Evolutionary conservation across 2,797 vertebrate genomes (phyloP), one percentile per base, ranked within the genome.

Genomic region (Amniataba percoides): DNA sequence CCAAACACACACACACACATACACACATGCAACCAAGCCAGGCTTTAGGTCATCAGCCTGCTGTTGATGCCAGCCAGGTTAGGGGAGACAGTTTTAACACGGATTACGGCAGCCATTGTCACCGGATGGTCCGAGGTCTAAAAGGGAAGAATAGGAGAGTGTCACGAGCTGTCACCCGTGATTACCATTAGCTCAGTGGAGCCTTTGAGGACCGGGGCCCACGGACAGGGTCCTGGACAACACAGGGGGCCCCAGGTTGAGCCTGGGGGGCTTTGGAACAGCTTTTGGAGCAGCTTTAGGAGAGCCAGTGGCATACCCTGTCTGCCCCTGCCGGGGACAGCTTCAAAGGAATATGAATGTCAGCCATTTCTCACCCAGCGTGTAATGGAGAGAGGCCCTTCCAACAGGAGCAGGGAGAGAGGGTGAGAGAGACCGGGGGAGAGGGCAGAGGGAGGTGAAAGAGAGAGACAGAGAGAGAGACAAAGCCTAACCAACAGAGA

Each of bases 151-250:
- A 96, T 95, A 89, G 95, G 91, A 93, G 91, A 89, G 93, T 94
- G 96, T 95, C 94, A 95, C 69, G 85, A 96, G 93, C 95, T 97
- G 95, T 97, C 96, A 91, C 59, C 89, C 90, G 94, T 94, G 88
- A 93, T 98, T 97, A 97, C 94, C 93, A 83, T 93, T 85, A 90
- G 94, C 93, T 93, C 94, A 95, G 92, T 21, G 85, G 93, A 95
- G 95, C 96, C 94, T 96, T 96, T 97, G 94, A 96, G 81, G 85
- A 68, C 78, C 76, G 62, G 82, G 94, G 93, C 94, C 93, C 91
- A 88, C 78, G 85, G 82, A 87, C 82, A 80, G 89, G 83, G 88
- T 90, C 86, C 90, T 85, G 87, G 88, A 89, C 94, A 92, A 93
- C 89, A 91, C 89, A 89, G 88, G 86, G 87, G 78, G 88, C 73